A percentile compares a stretch with the other conserved stretches of the same genome.
These are phyloP conservation scores for Anser brachyrhynchus DNA, from an alignment of 2,113 vertebrate genomes.

Conservation along the genomic window DNA sequence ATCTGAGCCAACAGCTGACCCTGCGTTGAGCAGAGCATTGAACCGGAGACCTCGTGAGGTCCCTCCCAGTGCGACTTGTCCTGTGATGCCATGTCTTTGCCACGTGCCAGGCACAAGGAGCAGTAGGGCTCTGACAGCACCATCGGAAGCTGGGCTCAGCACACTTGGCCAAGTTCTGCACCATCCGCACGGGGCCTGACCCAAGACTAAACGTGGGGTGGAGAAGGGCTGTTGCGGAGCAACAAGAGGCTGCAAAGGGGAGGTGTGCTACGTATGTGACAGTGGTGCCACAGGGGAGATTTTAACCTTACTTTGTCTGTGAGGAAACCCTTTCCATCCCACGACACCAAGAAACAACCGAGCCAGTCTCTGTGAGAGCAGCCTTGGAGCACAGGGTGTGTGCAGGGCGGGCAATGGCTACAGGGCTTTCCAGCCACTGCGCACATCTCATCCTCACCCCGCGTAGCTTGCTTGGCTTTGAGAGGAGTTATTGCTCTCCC, in stretches of 20 bases:
- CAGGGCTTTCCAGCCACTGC: neutral
- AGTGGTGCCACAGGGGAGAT: neutral
- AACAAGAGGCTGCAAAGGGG: neutral
- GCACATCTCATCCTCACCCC: neutral
- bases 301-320: neutral
- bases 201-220: neutral
- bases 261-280: neutral
- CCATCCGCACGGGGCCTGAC: too few species aligned
- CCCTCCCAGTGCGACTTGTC: neutral
- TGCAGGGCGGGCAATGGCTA: neutral
- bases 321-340: neutral
- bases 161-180: neutral
- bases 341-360: neutral
- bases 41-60: neutral
- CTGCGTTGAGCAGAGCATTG: neutral
- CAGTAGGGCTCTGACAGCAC: neutral
- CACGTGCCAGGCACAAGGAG: neutral
- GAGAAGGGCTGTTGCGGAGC: neutral
- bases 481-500: neutral
- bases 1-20: neutral
- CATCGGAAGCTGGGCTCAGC: neutral
- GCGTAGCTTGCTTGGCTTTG: neutral
- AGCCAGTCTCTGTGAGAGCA: neutral
- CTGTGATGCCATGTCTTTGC: neutral
- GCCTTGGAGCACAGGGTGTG: neutral